Evolutionary conservation across 2,113 vertebrate species (phyloP), one percentile per base, ranked within the genome.

Genomic region (Progne subis): DNA sequence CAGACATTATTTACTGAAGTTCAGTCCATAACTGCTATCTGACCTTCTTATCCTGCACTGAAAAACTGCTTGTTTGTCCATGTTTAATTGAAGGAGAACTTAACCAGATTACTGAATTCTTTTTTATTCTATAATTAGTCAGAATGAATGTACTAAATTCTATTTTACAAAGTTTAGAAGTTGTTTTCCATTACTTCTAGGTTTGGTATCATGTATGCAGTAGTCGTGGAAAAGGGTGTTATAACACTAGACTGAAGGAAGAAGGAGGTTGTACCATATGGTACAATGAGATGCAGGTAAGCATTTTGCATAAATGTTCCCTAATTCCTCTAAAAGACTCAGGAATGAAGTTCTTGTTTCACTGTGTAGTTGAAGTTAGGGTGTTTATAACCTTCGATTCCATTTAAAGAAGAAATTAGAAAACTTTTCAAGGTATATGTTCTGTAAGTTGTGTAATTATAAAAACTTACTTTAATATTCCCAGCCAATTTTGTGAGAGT

Each of bases 181-280:
- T 67, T 31, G 1, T 61, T n/a, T 78, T 67, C 21, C 53, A 68
- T 46, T 89, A 50, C 69, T 74, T 93, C 18, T 92, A 99, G 99
- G 99, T 99, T 80, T 99, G 99, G 99, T 99, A 99, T 96, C 99
- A 99, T 5, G 98, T 99, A 7, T 99, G 99, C 70, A 82, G 98
- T 26, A 99, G 97, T 97, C 98, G 99, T 95, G 99, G 99, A 41
- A 98, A 99, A 95, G 99, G 99, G 2, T 99, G 99, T 96, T 99
- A 99, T 1, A 99, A 99, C 96, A 99, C 99, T 13, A 98, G 98
- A 18, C 98, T 99, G 92, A 99, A 99, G 96, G 99, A 99, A 26
- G 99, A 99, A 5, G 99, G 99, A 17, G 99, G 99, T 37, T 99
- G 99, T 91, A 99, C 99, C 86, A 99, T 99, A 95, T 99, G 99